Conservation (phyloP, 2,888 invertebrate species). For the Smittia sp. region DNA sequence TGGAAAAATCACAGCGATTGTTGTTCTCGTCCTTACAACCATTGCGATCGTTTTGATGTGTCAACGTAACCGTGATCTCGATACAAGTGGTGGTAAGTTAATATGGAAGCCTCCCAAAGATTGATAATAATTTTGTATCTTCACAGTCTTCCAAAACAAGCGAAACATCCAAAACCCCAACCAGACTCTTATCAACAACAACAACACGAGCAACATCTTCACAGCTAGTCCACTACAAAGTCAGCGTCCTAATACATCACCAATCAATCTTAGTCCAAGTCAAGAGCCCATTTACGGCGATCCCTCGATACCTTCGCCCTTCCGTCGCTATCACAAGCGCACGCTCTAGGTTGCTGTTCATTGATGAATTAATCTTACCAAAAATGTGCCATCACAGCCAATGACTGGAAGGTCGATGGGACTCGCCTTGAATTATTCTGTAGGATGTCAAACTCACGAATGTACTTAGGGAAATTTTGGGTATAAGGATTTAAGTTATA, state of each 20-base stretch:
- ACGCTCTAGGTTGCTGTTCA: background rate
- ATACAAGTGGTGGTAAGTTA: slow-evolving; percentile 28
- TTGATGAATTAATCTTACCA: background rate
- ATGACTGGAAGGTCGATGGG: background rate
- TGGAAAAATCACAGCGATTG: slow-evolving; percentile 20
- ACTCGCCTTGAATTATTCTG: background rate
- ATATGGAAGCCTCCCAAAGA: background rate
- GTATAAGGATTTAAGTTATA: too few species aligned
- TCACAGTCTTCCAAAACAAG: background rate
- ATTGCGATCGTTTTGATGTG: background rate
- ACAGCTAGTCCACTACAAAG: background rate
- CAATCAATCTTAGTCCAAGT: background rate
- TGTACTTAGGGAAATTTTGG: background rate
- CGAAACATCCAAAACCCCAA: background rate
- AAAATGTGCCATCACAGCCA: background rate
- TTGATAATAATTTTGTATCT: too few species aligned
- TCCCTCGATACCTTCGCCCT: background rate
- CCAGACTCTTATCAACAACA: background rate
- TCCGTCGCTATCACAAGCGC: background rate
- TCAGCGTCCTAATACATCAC: background rate
- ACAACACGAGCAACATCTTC: background rate
- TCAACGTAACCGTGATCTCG: background rate
- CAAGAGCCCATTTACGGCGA: background rate
- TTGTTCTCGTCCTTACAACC: background rate
- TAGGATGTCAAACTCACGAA: background rate